phyloP scores from a whole-genome alignment of 1,140 invertebrate genomes.

The Bathynomus jamesi region DNA sequence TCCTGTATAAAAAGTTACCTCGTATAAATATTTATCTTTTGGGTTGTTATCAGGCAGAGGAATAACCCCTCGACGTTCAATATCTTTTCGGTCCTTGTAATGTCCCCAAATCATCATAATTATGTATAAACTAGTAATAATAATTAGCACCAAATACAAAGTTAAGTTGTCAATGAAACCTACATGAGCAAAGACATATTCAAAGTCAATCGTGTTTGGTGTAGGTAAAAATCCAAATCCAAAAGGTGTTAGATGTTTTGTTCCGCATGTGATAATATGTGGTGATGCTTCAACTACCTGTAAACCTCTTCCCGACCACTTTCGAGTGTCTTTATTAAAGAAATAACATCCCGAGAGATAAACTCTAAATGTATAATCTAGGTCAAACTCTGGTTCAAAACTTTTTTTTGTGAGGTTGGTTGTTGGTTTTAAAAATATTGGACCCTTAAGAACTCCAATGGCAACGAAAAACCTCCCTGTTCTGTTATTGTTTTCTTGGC shows the following conservation, averaged over 20 bases:
- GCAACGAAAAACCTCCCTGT: constrained; percentile 18
- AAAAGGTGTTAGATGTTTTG: constrained; percentile 50
- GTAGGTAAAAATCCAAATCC: constrained; percentile 49
- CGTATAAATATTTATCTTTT: constrained; percentile 14
- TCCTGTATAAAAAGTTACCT: constrained; percentile 9
- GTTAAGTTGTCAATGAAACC: constrained; percentile 50
- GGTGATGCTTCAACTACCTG: not conserved
- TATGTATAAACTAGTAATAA: constrained; percentile 45
- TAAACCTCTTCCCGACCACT: constrained; percentile 9
- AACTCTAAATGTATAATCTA: constrained; percentile 14
- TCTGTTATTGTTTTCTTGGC: constrained; percentile 10
- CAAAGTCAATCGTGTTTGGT: constrained; percentile 51
- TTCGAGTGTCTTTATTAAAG: constrained; percentile 4
- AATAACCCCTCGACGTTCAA: constrained; percentile 9
- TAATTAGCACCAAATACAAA: constrained; percentile 48
- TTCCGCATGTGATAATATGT: constrained; percentile 43
- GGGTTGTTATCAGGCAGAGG: constrained; percentile 17
- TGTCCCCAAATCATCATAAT: constrained; percentile 15
- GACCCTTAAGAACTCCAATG: constrained; percentile 6
- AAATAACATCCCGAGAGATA: constrained; percentile 21
- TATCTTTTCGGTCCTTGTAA: constrained; percentile 10
- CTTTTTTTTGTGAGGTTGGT: constrained; percentile 5
- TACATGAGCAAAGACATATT: constrained; percentile 48
- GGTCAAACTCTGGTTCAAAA: constrained; percentile 4
- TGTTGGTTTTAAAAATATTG: not conserved